Percentiles rank a stretch among this genome's conserved stretches.
Evolutionary conservation across 2,113 vertebrate species (phyloP).

Genomic region (Cathartes aura): DNA sequence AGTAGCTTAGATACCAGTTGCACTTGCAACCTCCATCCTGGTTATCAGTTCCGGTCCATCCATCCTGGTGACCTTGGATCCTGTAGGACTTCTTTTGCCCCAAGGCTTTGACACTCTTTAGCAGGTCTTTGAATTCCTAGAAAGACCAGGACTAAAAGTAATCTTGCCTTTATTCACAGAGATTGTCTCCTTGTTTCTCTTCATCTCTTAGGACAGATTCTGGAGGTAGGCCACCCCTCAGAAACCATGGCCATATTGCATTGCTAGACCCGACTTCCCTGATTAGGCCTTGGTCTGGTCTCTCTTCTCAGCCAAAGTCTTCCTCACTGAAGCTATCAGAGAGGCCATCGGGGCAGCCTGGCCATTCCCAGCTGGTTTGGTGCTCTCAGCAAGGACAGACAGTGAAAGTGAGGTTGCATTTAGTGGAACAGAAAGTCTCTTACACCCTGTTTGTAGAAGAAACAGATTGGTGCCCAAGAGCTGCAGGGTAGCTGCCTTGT

Average conservation of each 20-base stretch:
- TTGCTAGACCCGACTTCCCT: rapidly evolving
- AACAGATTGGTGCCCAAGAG: not conserved
- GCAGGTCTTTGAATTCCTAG: not conserved
- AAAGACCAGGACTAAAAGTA: not conserved
- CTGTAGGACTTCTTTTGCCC: not conserved
- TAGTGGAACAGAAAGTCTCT: not conserved
- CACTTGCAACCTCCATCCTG: not conserved
- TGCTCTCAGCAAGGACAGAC: not conserved
- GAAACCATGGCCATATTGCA: not conserved
- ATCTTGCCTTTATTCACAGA: not conserved
- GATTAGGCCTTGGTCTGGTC: not conserved
- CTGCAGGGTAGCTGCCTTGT: not conserved
- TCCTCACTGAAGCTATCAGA: not conserved
- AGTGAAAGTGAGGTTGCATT: not conserved
- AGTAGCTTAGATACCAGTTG: not conserved
- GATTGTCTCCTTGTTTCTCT: not conserved
- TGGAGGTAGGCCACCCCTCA: not conserved
- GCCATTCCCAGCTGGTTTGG: not conserved
- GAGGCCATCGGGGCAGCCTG: not conserved
- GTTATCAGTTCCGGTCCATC: not conserved
- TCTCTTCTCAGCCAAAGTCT: not conserved
- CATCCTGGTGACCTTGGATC: not conserved
- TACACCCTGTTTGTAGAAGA: not conserved
- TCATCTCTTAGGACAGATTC: not conserved
- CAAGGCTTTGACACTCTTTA: not conserved